phyloP scores from a whole-genome alignment of 2,797 vertebrate genomes.

The Lepilemur ruficaudatus region DNA sequence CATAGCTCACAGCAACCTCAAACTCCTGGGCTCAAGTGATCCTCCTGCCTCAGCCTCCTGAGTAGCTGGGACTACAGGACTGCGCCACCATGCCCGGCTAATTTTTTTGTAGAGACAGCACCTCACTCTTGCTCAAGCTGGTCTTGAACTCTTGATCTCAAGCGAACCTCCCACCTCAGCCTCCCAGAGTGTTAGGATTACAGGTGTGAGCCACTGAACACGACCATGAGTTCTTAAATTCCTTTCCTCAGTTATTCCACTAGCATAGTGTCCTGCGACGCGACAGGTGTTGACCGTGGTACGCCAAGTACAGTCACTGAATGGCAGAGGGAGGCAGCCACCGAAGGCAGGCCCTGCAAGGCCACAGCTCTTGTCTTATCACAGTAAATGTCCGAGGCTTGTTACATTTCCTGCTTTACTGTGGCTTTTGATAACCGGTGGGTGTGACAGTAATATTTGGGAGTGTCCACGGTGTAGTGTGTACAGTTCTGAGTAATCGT shows the following conservation, averaged over 20 bases:
- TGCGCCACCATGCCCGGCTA: neutral
- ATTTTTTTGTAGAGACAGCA: neutral
- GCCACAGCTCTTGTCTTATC: neutral
- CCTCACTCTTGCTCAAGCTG: neutral
- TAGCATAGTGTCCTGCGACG: neutral
- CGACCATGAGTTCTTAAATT: neutral
- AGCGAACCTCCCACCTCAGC: neutral
- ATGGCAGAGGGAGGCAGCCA: neutral
- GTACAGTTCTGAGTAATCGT: slow-evolving; percentile 69
- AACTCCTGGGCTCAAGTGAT: neutral
- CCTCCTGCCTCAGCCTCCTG: neutral
- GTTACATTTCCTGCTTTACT: slow-evolving; percentile 22
- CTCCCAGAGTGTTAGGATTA: neutral
- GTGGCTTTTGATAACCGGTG: slow-evolving; percentile 52
- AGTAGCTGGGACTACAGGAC: neutral
- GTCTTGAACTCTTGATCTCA: neutral
- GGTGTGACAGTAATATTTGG: slow-evolving; percentile 66
- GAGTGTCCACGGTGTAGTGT: neutral
- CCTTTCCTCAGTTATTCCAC: neutral
- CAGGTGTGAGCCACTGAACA: neutral
- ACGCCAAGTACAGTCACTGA: rapidly evolving
- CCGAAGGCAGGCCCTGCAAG: neutral
- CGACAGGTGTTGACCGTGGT: neutral
- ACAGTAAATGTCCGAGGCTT: neutral
- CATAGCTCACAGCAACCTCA: neutral